Conservation (phyloP, 2,113 vertebrate species). For the Haemorhous mexicanus region DNA sequence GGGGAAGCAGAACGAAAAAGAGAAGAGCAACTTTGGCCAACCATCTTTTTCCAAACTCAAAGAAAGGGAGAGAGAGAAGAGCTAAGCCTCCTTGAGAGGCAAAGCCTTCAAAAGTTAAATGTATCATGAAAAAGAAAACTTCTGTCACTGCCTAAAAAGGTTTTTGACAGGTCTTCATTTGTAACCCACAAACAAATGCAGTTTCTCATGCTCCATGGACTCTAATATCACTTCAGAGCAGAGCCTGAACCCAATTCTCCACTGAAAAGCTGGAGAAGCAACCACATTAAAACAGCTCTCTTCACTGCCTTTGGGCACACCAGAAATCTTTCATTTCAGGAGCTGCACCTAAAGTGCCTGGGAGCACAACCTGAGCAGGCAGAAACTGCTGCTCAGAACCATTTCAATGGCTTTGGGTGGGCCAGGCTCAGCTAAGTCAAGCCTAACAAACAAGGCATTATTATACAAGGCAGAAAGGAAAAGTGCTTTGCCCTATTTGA, state of each 20-base stretch:
- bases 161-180: constrained; percentile 65
- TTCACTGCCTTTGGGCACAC: background rate
- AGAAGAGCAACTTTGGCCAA: background rate
- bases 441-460: constrained; percentile 11
- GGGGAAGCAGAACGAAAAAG: background rate
- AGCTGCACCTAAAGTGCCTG: background rate
- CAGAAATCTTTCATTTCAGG: constrained; percentile 46
- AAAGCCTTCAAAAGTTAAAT: constrained; percentile 37
- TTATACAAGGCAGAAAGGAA: background rate
- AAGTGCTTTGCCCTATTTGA: background rate
- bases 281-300: background rate
- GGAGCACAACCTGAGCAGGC: background rate
- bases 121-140: constrained; percentile 51
- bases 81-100: background rate
- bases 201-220: constrained; percentile 50
- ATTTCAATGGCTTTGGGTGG: background rate
- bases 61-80: background rate
- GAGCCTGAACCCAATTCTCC: background rate
- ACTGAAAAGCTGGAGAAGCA: constrained; percentile 4
- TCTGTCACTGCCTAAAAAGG: constrained; percentile 36
- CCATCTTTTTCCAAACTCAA: fast-evolving
- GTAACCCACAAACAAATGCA: constrained; percentile 54
- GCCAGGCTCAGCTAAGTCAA: background rate
- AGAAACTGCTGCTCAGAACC: background rate
- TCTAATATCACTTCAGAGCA: constrained; percentile 26